phyloP scores from a whole-genome alignment of 2,797 vertebrate species.

The Sphenodon punctatus region DNA sequence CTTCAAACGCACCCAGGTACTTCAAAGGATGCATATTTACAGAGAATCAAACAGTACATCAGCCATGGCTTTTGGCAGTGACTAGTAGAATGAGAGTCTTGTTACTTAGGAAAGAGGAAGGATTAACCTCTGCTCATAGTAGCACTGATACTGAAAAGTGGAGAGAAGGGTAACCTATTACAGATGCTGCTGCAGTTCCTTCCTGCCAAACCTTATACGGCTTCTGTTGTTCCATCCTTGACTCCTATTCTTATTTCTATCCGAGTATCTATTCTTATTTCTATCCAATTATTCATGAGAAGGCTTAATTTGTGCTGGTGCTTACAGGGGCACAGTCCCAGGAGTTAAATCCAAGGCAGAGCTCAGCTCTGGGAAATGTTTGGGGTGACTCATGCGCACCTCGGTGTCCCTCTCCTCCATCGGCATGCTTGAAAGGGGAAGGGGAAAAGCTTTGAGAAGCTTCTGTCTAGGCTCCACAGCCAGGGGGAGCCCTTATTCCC shows the following conservation, averaged over 20 bases:
- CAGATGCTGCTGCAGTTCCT: rapidly evolving
- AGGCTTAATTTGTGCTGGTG: no score
- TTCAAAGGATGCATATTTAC: rapidly evolving
- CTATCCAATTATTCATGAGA: no score
- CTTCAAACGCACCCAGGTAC: neutral
- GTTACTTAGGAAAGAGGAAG: neutral
- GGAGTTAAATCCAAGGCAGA: no score
- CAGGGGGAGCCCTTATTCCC: no score
- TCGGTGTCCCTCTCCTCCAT: no score
- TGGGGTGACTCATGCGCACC: no score
- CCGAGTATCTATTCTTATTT: neutral
- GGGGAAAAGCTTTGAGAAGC: no score
- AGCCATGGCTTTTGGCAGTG: neutral
- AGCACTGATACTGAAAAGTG: neutral
- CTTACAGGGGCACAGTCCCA: no score
- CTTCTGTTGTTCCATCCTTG: neutral
- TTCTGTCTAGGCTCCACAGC: no score
- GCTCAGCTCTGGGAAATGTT: no score
- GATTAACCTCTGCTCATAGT: neutral
- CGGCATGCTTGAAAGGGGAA: no score
- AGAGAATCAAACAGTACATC: neutral
- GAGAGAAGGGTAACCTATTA: rapidly evolving
- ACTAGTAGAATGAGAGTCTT: neutral
- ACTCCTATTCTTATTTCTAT: no score
- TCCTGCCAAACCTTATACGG: neutral